Evolutionary conservation across 2,888 invertebrate genomes (phyloP).

Genomic region (Tyria jacobaeae): DNA sequence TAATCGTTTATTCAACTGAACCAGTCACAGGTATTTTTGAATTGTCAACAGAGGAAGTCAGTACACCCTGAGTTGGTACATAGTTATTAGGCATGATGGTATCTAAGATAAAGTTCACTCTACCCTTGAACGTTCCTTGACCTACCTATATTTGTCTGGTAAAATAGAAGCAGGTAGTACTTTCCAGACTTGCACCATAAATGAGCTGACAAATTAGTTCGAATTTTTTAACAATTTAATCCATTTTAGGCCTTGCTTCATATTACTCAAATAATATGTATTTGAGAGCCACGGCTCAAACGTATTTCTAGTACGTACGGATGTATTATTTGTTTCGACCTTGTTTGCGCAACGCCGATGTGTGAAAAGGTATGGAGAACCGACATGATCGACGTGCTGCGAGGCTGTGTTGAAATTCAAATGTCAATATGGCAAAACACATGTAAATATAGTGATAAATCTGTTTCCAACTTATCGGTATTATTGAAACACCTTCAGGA

Average conservation of each 20-base stretch:
- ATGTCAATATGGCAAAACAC: slow-evolving; percentile 37
- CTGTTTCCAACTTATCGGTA: slow-evolving; percentile 3
- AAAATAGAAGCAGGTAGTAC: too few relatives aligned
- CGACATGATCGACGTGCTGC: slow-evolving; percentile 26
- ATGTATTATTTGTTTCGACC: slow-evolving; percentile 33
- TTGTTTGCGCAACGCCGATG: slow-evolving; percentile 60
- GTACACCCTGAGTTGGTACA: too few relatives aligned
- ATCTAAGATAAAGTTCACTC: too few relatives aligned
- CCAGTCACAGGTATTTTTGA: too few relatives aligned
- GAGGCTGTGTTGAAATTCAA: slow-evolving; percentile 38
- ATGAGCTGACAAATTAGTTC: too few relatives aligned
- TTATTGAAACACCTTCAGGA: background rate
- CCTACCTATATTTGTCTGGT: too few relatives aligned
- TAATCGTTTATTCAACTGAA: too few relatives aligned
- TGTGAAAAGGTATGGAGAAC: slow-evolving; percentile 57
- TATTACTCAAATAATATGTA: slow-evolving; percentile 3
- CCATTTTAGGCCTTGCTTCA: background rate
- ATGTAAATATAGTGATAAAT: slow-evolving; percentile 24
- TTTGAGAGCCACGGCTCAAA: slow-evolving; percentile 4
- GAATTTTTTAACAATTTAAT: background rate
- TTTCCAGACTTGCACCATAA: too few relatives aligned
- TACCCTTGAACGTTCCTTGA: too few relatives aligned
- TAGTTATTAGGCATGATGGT: too few relatives aligned
- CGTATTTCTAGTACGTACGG: background rate
- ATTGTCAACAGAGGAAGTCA: too few relatives aligned